Evolutionary conservation across 2,797 vertebrate species (phyloP).

Genomic region (Buceros bicornis): DNA sequence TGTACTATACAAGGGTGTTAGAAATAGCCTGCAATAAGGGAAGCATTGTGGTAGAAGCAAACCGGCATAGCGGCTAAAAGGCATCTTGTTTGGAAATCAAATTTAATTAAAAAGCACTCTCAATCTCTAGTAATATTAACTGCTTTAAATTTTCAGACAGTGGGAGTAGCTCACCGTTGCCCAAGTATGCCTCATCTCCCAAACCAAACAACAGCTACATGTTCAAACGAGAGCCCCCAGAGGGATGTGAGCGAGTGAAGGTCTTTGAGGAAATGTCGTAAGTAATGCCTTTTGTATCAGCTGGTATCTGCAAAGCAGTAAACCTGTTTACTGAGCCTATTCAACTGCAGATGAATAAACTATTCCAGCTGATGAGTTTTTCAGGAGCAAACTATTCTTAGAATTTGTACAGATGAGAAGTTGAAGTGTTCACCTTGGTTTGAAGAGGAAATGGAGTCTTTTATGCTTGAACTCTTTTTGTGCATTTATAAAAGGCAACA

Average conservation of each 20-base stretch:
- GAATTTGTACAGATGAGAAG: conserved; percentile 65
- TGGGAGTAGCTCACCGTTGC: conserved; percentile 94
- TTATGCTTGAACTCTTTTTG: conserved; percentile 50
- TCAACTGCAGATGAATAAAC: conserved; percentile 81
- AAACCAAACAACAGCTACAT: conserved; percentile 99
- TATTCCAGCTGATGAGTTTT: conserved; percentile 82
- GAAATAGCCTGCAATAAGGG: conserved; percentile 61
- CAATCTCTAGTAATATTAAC: conserved; percentile 85
- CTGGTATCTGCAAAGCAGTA: conserved; percentile 81
- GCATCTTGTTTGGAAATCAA: conserved; percentile 79
- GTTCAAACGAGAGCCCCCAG: conserved; percentile 98
- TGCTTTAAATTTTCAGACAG: conserved; percentile 88
- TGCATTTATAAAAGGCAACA: conserved; percentile 56
- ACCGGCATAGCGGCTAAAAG: conserved; percentile 52
- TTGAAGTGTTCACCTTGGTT: conserved; percentile 51
- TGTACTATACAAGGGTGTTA: conserved; percentile 50
- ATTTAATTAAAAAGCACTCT: conserved; percentile 78
- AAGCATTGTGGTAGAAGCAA: conserved; percentile 56
- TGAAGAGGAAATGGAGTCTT: conserved; percentile 52
- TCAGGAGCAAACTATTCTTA: conserved; percentile 72
- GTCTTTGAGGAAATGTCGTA: conserved; percentile 98
- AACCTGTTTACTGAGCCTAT: conserved; percentile 77
- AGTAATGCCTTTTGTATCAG: conserved; percentile 86
- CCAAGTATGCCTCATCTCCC: conserved; percentile 96
- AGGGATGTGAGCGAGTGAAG: conserved; percentile 98